Base-by-base conservation (phyloP, 2,797 vertebrate species). In the Microcaecilia unicolor region DNA sequence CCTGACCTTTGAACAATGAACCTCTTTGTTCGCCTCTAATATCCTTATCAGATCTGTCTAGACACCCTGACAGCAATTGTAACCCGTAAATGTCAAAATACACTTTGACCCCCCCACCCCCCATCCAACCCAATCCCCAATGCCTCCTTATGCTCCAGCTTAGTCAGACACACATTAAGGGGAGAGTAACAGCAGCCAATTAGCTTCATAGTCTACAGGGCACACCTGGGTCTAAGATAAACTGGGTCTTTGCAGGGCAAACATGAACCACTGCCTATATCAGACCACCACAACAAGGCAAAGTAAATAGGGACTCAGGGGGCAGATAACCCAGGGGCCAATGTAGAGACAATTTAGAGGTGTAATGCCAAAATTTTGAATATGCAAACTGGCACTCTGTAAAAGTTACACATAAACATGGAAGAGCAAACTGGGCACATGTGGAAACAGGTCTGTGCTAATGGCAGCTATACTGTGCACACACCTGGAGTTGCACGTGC, bases 41-140 rank as follows among this genome's bases (percentile, higher is more conserved):
- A 86, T 84, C 88, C 88, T 87, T 81, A 86, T 90, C 87, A 87
- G 80, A 78, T 83, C 78, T 67, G 87, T 91, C 89, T 91, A 91
- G 89, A 91, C 86, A 78, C 72, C 71, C 78, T 69, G 80, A 84
- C 74, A 83, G 67, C 72, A 63, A 78, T 67, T 70, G 56, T 76
- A 75, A 70, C 34, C 31, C 48, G 29, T 36, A 19, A 19, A 55
- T 51, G 64, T 56, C 59, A 59, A 25, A 39, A 25, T 1, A 25
- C 52, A 47, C 53, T 9, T 60, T n/a, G n/a, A n/a, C n/a, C n/a
- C n/a, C n/a, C n/a, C n/a, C n/a, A n/a, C n/a, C n/a, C n/a, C n/a
- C n/a, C n/a, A n/a, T n/a, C n/a, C n/a, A n/a, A n/a, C n/a, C n/a
- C n/a, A n/a, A n/a, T n/a, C n/a, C n/a, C n/a, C n/a, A n/a, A n/a